Conservation (phyloP, 2,888 invertebrate genomes). For the Eurois occulta region DNA sequence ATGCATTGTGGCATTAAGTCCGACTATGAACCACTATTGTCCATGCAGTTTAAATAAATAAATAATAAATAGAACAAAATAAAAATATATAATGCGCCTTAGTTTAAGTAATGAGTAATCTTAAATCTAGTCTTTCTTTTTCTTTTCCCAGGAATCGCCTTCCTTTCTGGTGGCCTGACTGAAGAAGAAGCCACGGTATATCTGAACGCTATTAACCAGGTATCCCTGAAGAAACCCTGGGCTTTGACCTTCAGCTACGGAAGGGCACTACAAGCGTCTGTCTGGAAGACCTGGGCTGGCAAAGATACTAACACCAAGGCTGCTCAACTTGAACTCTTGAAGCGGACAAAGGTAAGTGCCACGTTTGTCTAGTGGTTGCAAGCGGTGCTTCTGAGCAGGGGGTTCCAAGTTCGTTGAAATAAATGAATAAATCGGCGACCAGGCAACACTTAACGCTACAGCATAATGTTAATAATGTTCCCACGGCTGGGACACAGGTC, state of each 20-base stretch:
- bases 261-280: conserved; percentile 98
- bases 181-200: conserved; percentile 99
- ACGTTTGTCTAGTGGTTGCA: not conserved
- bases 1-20: too few species aligned
- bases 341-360: conserved; percentile 93
- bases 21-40: too few species aligned
- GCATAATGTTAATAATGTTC: too few species aligned
- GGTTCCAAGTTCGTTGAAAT: not conserved
- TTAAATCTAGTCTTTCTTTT: conserved; percentile 14
- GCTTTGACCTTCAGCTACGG: conserved; percentile 99
- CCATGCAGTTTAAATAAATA: too few species aligned
- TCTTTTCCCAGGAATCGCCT: conserved; percentile 94
- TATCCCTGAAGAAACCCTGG: conserved; percentile 96
- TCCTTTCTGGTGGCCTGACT: conserved; percentile 99
- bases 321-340: conserved; percentile 96
- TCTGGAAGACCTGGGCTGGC: conserved; percentile 98
- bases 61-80: too few species aligned
- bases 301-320: conserved; percentile 95
- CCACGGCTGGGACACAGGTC: too few species aligned
- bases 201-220: conserved; percentile 98
- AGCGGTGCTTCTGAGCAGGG: not conserved
- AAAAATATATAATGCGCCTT: too few species aligned
- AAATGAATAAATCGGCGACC: not conserved
- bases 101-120: not conserved
- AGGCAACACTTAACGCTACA: not conserved